Conservation (phyloP, 2,797 vertebrate genomes). For the Intellagama lesueurii region DNA sequence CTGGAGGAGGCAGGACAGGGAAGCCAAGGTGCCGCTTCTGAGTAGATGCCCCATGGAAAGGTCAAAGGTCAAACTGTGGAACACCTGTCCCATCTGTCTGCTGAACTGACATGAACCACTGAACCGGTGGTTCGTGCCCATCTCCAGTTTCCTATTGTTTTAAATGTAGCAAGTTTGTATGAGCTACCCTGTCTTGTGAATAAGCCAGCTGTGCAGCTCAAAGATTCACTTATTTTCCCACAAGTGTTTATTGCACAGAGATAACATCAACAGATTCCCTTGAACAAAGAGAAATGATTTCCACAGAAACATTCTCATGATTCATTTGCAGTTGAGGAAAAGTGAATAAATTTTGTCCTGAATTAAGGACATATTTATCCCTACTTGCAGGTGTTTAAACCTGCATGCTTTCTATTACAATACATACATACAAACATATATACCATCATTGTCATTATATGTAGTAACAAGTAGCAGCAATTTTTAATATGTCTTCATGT, state of each 20-base stretch:
- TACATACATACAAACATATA: too few species aligned
- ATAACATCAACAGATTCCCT: conserved; percentile 20
- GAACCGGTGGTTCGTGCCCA: too few species aligned
- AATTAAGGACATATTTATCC: background rate
- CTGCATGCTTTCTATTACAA: too few species aligned
- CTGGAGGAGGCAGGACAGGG: too few species aligned
- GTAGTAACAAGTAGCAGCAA: too few species aligned
- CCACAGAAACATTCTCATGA: conserved; percentile 36
- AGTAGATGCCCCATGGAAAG: too few species aligned
- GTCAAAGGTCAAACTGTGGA: too few species aligned
- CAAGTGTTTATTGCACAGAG: conserved; percentile 47
- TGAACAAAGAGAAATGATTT: conserved; percentile 4
- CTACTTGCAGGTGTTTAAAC: background rate
- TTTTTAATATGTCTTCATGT: too few species aligned
- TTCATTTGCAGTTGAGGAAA: conserved; percentile 41
- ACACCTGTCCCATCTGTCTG: too few species aligned
- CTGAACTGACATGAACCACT: too few species aligned
- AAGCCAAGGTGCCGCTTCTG: too few species aligned
- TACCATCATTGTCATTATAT: too few species aligned
- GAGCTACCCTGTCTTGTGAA: background rate
- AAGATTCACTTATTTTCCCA: conserved; percentile 2
- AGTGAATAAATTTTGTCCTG: background rate
- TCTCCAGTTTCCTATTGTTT: background rate
- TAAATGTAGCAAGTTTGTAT: background rate
- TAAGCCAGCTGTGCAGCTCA: conserved; percentile 2